These are phyloP conservation scores for Xiphophorus couchianus DNA, from an alignment of 2,113 vertebrate species.

Conservation along the genomic window DNA sequence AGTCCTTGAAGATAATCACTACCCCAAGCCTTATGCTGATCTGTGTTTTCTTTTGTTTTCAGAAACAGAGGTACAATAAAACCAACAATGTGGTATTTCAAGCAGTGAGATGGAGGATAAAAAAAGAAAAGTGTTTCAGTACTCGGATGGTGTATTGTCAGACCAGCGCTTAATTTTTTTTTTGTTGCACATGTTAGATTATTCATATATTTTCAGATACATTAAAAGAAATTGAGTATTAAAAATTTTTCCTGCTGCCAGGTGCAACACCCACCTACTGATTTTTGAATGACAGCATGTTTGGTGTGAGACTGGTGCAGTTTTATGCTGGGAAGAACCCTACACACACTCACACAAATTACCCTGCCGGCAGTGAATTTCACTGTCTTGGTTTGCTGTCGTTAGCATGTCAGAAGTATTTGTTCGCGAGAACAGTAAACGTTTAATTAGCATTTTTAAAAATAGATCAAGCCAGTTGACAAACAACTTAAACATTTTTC, in stretches of 20 bases:
- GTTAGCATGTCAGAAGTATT: constrained; percentile 13
- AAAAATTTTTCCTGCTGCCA: constrained; percentile 26
- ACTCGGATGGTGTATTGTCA: neutral
- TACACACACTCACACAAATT: constrained; percentile 13
- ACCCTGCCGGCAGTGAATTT: constrained; percentile 29
- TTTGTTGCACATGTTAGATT: neutral
- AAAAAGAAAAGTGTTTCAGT: constrained; percentile 3
- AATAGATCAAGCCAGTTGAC: constrained; percentile 22
- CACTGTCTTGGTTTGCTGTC: constrained; percentile 36
- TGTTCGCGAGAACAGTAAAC: neutral
- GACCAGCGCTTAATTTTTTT: neutral
- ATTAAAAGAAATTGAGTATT: neutral
- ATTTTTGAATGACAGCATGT: constrained; percentile 9
- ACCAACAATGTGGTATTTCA: neutral
- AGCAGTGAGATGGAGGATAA: constrained; percentile 8
- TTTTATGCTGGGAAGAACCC: constrained; percentile 21
- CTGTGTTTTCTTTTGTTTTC: constrained; percentile 16
- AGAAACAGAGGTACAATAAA: neutral
- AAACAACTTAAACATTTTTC: constrained; percentile 7
- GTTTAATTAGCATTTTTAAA: constrained; percentile 6
- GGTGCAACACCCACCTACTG: constrained; percentile 12
- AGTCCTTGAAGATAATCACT: constrained; percentile 3
- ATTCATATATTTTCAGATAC: neutral
- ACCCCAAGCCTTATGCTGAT: neutral
- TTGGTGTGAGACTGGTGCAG: constrained; percentile 6